phyloP scores from a whole-genome alignment of 2,888 invertebrate species.

The Bugula neritina region DNA sequence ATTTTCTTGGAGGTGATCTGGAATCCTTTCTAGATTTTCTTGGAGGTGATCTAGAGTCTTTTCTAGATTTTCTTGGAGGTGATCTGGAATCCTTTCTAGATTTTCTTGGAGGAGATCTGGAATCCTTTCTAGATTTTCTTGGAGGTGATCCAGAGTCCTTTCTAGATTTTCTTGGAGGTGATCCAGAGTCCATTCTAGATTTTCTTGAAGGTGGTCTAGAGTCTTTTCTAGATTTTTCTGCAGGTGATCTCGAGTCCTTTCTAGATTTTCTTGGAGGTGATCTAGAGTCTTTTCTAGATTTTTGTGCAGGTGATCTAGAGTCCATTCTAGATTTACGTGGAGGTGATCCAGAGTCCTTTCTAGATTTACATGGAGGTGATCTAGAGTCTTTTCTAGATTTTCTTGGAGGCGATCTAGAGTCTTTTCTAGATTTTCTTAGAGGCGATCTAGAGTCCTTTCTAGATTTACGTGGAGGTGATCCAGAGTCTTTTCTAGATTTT shows the following conservation, averaged over 20 bases:
- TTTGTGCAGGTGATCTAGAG: neutral
- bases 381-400: neutral
- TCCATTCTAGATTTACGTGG: neutral
- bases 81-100: neutral
- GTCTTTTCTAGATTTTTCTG: neutral
- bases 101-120: neutral
- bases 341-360: neutral
- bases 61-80: neutral
- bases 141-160: neutral
- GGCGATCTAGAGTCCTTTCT: neutral
- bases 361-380: constrained; percentile 3
- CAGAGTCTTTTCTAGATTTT: neutral
- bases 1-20: neutral
- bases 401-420: neutral
- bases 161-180: neutral
- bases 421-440: neutral
- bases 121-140: neutral
- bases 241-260: neutral
- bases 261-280: neutral
- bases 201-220: neutral
- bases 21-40: neutral
- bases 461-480: neutral
- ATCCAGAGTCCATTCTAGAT: neutral
- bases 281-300: neutral
- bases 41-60: neutral